Conservation (phyloP, 2,113 vertebrate genomes). For the Taurulus bubalis region DNA sequence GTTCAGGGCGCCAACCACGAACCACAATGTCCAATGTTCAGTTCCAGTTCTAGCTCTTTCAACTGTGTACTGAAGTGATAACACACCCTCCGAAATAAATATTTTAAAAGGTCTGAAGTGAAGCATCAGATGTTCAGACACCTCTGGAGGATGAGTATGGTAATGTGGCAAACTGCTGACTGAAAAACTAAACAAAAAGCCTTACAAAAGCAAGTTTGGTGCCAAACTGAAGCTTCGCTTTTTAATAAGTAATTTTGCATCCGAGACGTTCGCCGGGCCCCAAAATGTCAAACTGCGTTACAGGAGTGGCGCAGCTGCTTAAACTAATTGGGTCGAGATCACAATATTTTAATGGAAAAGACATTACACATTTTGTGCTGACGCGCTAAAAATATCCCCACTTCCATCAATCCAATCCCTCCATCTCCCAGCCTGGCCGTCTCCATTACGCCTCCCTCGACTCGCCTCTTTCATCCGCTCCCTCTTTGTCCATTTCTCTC, state of each 20-base stretch:
- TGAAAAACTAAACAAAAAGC: conserved; percentile 31
- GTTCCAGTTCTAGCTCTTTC: neutral
- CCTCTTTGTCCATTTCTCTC: conserved; percentile 18
- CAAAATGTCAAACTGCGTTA: conserved; percentile 46
- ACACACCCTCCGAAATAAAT: neutral
- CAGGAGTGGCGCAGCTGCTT: conserved; percentile 44
- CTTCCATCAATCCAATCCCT: conserved; percentile 34
- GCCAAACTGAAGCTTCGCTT: conserved; percentile 25
- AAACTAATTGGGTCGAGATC: conserved; percentile 48
- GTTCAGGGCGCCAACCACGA: neutral
- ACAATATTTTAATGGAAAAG: conserved; percentile 50
- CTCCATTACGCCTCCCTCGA: conserved; percentile 38
- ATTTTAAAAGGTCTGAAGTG: neutral
- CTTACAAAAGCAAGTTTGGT: conserved; percentile 28
- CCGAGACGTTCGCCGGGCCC: conserved; percentile 38
- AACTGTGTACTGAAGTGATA: neutral
- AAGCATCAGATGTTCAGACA: neutral
- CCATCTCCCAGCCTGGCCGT: conserved; percentile 12
- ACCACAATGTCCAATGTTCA: neutral
- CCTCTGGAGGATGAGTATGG: conserved; percentile 3
- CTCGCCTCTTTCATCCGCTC: conserved; percentile 2
- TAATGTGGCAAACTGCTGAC: conserved; percentile 40
- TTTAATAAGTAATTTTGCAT: conserved; percentile 39
- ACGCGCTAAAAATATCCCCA: conserved; percentile 53
- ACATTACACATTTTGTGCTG: conserved; percentile 56